Conservation (phyloP, 1,140 invertebrate genomes). For the Pseudobourletiella spinata region DNA sequence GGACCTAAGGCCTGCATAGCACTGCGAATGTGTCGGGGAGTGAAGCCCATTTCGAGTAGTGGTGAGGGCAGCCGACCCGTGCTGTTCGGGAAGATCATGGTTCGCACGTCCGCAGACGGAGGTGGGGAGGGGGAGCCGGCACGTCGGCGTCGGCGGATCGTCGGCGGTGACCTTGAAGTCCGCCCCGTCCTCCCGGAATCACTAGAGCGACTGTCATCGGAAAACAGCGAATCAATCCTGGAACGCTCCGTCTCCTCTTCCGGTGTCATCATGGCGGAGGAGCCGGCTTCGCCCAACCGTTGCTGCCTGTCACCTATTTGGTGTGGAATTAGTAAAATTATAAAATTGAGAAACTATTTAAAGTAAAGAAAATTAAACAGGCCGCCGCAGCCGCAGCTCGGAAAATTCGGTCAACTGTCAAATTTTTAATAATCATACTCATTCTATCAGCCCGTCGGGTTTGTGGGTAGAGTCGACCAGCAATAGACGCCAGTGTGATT, state of each 20-base stretch:
- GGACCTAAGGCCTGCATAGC: slow-evolving; percentile 50
- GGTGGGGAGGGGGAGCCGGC: slow-evolving; percentile 28
- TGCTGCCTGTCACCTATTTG: slow-evolving; percentile 2
- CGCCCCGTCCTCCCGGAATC: background rate
- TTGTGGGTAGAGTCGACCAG: slow-evolving; percentile 20
- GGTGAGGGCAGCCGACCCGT: slow-evolving; percentile 24
- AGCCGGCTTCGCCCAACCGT: background rate
- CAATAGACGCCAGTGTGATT: slow-evolving; percentile 27
- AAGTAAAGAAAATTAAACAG: background rate
- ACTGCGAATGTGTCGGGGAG: slow-evolving; percentile 49
- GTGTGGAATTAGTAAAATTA: background rate
- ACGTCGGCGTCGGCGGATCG: slow-evolving; percentile 13
- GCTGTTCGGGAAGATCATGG: background rate
- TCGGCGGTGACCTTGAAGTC: background rate
- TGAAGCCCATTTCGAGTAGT: slow-evolving; percentile 49
- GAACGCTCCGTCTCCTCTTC: background rate
- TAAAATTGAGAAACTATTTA: background rate
- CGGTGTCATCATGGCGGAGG: background rate
- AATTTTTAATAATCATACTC: background rate
- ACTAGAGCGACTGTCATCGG: background rate
- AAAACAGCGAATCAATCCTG: background rate
- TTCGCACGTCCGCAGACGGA: background rate
- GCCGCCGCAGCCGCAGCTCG: too few species aligned
- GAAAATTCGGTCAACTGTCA: too few species aligned
- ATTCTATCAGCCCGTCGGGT: slow-evolving; percentile 3